phyloP scores from a whole-genome alignment of 2,113 vertebrate genomes.

The Corapipo altera region DNA sequence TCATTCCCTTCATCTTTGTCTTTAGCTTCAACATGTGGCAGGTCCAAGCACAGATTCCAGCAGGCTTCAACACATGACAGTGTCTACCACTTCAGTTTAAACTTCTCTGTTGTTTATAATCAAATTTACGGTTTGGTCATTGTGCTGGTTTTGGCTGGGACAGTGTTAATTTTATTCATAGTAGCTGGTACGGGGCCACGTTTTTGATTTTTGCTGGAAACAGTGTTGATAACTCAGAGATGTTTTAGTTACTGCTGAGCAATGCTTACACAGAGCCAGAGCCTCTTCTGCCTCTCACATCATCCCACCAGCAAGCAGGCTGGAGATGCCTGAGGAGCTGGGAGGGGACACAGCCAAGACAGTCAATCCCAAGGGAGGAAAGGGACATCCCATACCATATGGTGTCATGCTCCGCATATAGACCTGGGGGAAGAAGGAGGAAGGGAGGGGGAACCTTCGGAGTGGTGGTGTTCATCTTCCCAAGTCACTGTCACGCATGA shows the following conservation, averaged over 20 bases:
- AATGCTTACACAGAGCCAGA: background rate
- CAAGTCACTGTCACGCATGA: background rate
- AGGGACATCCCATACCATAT: background rate
- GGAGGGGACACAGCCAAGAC: background rate
- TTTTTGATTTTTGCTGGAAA: background rate
- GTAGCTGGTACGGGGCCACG: background rate
- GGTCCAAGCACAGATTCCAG: background rate
- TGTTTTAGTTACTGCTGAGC: background rate
- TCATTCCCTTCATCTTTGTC: background rate
- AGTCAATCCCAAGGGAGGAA: background rate
- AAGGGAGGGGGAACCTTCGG: rapidly evolving
- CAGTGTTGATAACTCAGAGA: background rate
- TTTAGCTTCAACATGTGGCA: background rate
- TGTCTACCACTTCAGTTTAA: background rate
- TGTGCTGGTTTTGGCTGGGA: background rate
- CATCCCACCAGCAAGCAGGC: rapidly evolving
- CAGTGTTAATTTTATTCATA: background rate
- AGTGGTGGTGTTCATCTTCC: background rate
- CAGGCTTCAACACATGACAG: background rate
- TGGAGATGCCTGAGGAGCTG: background rate
- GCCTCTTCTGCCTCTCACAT: background rate
- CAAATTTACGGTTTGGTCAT: background rate
- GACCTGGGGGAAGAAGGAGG: background rate
- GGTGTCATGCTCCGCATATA: background rate
- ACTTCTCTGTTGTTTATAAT: background rate